A percentile compares a stretch with the other conserved stretches of the same genome.
These are phyloP conservation scores for Trichonephila clavipes DNA, from an alignment of 1,140 invertebrate species.

Conservation along the genomic window DNA sequence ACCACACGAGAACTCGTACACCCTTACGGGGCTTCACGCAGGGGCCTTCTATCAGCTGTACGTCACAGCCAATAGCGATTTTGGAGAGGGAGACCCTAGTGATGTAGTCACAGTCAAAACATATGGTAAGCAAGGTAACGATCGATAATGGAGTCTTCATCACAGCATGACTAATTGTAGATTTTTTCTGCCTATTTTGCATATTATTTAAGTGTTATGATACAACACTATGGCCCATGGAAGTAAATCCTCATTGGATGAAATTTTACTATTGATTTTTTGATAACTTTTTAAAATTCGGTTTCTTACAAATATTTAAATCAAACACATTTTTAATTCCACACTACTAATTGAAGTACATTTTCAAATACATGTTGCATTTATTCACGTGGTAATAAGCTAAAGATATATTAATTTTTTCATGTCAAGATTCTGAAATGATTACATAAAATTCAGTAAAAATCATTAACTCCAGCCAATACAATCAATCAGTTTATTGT, in stretches of 20 bases:
- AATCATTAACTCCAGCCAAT: too few species aligned
- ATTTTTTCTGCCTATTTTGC: not conserved
- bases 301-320: too few species aligned
- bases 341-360: too few species aligned
- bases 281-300: not conserved
- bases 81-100: slow-evolving; percentile 91
- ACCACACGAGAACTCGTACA: slow-evolving; percentile 75
- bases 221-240: not conserved
- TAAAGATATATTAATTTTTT: too few species aligned
- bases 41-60: slow-evolving; percentile 92
- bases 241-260: too few species aligned
- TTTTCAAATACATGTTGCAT: too few species aligned
- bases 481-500: too few species aligned
- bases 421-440: too few species aligned
- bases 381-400: too few species aligned
- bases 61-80: slow-evolving; percentile 92
- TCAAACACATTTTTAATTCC: too few species aligned
- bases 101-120: slow-evolving; percentile 76
- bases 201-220: not conserved
- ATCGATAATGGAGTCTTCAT: not conserved
- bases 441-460: too few species aligned
- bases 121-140: slow-evolving; percentile 41
- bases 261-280: not conserved
- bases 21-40: slow-evolving; percentile 86
- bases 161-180: not conserved